A percentile compares a stretch with the other conserved stretches of the same genome.
Evolutionary conservation across 2,113 vertebrate species (phyloP).

Genomic region (Notothenia coriiceps): DNA sequence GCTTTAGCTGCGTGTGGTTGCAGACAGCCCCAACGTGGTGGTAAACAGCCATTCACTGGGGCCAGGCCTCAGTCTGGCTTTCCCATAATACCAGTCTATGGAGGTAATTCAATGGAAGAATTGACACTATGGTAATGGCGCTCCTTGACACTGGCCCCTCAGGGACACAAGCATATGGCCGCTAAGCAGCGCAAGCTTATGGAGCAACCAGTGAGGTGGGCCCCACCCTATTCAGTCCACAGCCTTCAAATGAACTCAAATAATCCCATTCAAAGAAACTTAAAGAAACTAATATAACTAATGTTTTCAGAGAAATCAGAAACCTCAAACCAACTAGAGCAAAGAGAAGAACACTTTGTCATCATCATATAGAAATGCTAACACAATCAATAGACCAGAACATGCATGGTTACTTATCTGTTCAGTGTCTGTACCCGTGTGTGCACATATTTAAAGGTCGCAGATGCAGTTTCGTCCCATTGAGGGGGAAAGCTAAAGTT

Average conservation of each 20-base stretch:
- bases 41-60: constrained; percentile 56
- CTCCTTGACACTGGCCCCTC: constrained; percentile 41
- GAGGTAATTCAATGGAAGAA: constrained; percentile 42
- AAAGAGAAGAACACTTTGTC: constrained; percentile 9
- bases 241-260: constrained; percentile 31
- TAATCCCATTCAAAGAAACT: constrained; percentile 29
- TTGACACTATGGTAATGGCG: constrained; percentile 44
- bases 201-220: constrained; percentile 21
- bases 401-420: constrained; percentile 5
- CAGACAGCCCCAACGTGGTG: constrained; percentile 60
- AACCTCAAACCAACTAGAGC: constrained; percentile 22
- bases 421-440: neutral
- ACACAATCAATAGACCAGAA: constrained; percentile 14
- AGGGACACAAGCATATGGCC: constrained; percentile 28
- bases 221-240: constrained; percentile 35
- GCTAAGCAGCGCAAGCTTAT: constrained; percentile 24
- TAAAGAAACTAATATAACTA: neutral
- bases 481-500: neutral
- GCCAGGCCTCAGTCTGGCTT: constrained; percentile 37
- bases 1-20: constrained; percentile 76
- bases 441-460: neutral
- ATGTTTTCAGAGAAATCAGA: neutral
- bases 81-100: constrained; percentile 22
- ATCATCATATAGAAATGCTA: neutral
- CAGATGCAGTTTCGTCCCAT: neutral